phyloP scores from a whole-genome alignment of 1,140 invertebrate species.

The Drosophila bipectinata region DNA sequence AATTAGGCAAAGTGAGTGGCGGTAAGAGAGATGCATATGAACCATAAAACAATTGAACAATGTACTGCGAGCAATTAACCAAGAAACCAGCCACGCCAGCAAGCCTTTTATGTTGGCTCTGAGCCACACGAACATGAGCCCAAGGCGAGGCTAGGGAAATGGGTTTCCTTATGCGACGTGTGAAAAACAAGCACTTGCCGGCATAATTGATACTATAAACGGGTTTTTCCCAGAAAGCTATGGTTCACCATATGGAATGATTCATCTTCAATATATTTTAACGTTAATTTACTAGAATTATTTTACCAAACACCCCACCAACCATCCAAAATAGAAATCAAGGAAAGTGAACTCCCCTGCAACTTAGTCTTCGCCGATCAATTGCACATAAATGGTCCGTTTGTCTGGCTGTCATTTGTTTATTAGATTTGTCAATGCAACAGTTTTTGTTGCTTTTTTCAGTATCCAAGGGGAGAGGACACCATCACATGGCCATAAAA shows the following conservation, averaged over 20 bases:
- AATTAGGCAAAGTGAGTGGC: constrained; percentile 79
- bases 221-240: not conserved
- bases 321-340: not conserved
- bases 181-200: not conserved
- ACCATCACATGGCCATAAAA: constrained; percentile 49
- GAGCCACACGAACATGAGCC: constrained; percentile 27
- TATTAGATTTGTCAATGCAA: constrained; percentile 79
- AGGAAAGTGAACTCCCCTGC: not conserved
- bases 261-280: not conserved
- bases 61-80: constrained; percentile 69
- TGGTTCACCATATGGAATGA: not conserved
- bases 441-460: constrained; percentile 45
- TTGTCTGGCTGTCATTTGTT: constrained; percentile 59
- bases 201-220: not conserved
- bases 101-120: not conserved
- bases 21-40: constrained; percentile 73
- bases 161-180: constrained; percentile 17
- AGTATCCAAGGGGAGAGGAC: constrained; percentile 5
- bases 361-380: constrained; percentile 38
- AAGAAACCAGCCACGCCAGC: constrained; percentile 27
- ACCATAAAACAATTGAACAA: constrained; percentile 81
- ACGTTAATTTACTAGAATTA: not conserved
- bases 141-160: constrained; percentile 1
- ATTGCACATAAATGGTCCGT: constrained; percentile 38
- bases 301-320: not conserved